phyloP scores from a whole-genome alignment of 2,797 vertebrate species.

The Salmo trutta region DNA sequence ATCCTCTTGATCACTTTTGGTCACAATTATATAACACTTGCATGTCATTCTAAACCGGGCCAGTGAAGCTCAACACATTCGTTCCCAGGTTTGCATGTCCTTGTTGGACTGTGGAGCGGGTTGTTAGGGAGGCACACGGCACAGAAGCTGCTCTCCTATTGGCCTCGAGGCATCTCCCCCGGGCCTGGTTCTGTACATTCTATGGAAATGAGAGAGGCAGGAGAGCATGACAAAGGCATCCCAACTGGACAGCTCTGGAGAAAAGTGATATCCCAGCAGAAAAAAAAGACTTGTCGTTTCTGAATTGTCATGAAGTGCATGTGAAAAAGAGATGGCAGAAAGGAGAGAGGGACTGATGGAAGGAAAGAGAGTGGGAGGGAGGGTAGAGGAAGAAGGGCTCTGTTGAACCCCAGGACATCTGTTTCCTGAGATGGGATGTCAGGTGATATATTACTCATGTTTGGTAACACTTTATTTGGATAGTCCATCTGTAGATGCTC shows the following conservation, averaged over 20 bases:
- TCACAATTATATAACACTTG: background rate
- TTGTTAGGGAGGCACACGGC: background rate
- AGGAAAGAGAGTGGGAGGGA: background rate
- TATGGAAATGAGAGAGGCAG: conserved; percentile 15
- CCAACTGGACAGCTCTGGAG: conserved; percentile 20
- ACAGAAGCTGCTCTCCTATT: background rate
- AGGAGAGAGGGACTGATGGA: conserved; percentile 15
- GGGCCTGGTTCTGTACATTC: background rate
- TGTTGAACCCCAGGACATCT: conserved; percentile 19
- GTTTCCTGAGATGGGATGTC: conserved; percentile 27
- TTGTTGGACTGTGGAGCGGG: background rate
- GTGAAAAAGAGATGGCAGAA: conserved; percentile 5
- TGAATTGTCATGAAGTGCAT: conserved; percentile 1
- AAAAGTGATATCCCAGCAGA: conserved; percentile 8
- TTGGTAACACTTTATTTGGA: too few species aligned
- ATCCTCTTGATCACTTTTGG: background rate
- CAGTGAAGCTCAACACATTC: background rate
- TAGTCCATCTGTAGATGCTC: too few species aligned
- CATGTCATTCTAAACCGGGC: too few species aligned
- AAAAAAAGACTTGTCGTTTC: background rate
- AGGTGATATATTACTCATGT: background rate
- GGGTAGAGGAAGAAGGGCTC: background rate
- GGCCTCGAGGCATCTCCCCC: background rate
- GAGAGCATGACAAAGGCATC: conserved; percentile 16
- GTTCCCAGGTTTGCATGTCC: background rate